These are phyloP conservation scores for Zootoca vivipara DNA, from an alignment of 2,113 vertebrate genomes.

Conservation along the genomic window DNA sequence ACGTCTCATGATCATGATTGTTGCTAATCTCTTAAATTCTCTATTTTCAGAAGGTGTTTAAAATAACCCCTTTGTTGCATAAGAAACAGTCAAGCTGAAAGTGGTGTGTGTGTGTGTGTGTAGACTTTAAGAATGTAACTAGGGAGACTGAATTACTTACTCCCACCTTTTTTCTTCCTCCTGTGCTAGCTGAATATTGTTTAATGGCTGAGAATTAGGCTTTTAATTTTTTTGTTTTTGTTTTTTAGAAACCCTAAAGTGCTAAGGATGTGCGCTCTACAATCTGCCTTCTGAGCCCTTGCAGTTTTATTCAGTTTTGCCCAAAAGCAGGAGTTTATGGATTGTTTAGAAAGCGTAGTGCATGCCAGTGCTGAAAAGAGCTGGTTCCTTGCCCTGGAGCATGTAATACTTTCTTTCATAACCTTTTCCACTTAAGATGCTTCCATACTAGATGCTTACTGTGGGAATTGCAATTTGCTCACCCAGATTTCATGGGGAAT, in stretches of 20 bases:
- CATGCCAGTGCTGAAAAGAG: not conserved
- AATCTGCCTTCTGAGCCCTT: slow-evolving; percentile 25
- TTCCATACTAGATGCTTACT: not conserved
- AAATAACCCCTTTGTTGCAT: slow-evolving; percentile 62
- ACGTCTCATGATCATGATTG: slow-evolving; percentile 39
- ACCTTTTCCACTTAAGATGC: not conserved
- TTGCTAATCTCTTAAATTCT: slow-evolving; percentile 56
- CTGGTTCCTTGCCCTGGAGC: not conserved
- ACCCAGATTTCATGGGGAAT: not conserved
- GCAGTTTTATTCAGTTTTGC: not conserved
- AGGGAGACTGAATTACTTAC: slow-evolving; percentile 53
- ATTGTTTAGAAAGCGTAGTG: not conserved
- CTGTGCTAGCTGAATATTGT: slow-evolving; percentile 31
- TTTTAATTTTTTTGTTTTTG: slow-evolving; percentile 15
- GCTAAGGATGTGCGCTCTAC: not conserved
- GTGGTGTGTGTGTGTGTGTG: too few relatives aligned
- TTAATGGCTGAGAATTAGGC: slow-evolving; percentile 27
- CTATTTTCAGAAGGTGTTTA: slow-evolving; percentile 51
- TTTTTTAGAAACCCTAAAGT: not conserved
- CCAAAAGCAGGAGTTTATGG: not conserved
- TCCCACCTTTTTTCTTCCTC: slow-evolving; percentile 53
- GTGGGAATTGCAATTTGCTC: not conserved
- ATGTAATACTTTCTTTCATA: not conserved
- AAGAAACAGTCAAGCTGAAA: slow-evolving; percentile 56
- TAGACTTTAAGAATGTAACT: slow-evolving; percentile 62